Conservation (phyloP, 2,888 invertebrate species). For the Tortrix viridana region DNA sequence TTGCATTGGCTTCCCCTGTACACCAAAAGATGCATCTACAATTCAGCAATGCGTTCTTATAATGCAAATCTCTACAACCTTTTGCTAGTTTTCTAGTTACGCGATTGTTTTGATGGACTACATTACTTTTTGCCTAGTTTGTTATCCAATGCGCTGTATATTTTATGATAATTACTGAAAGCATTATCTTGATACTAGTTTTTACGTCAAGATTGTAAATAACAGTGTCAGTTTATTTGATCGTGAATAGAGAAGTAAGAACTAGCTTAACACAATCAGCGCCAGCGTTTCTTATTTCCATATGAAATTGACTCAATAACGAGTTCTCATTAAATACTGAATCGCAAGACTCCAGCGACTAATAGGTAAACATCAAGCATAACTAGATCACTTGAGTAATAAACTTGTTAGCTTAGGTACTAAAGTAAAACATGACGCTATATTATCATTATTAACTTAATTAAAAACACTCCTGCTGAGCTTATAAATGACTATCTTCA, state of each 20-base stretch:
- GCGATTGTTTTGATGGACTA: constrained; percentile 15
- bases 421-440: not conserved
- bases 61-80: constrained; percentile 4
- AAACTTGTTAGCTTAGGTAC: not conserved
- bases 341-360: no score
- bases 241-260: not conserved
- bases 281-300: no score
- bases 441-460: not conserved
- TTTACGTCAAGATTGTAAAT: constrained; percentile 12
- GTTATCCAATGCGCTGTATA: constrained; percentile 7
- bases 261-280: not conserved
- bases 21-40: no score
- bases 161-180: constrained; percentile 16
- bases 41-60: not conserved
- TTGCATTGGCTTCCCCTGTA: no score
- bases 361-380: no score
- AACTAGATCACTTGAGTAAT: no score
- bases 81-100: constrained; percentile 1
- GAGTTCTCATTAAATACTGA: no score
- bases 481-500: no score
- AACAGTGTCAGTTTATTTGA: constrained; percentile 11
- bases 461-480: no score
- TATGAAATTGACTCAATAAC: no score
- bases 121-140: constrained; percentile 13
- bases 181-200: constrained; percentile 14